Base-by-base conservation (phyloP, 2,888 invertebrate species). In the Troides oblongomaculatus region DNA sequence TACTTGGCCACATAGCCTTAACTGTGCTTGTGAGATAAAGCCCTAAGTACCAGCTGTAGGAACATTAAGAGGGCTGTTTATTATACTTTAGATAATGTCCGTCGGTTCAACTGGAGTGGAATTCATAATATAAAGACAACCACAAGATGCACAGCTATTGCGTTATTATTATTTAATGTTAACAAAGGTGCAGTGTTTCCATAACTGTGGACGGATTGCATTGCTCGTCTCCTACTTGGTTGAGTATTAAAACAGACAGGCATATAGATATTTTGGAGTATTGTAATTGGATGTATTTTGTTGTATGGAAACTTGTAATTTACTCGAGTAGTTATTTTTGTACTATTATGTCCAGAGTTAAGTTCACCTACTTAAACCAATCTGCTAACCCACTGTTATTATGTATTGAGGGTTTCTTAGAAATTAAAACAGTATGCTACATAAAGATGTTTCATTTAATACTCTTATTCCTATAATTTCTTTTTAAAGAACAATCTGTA, bases 351-450 rank as follows among this genome's bases (percentile, higher is more conserved):
- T 88, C 30, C 84, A 80, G 81, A 83, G 83, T 89, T 91, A 88
- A 87, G 90, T 91, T 91, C 64, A 70, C 66, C 63, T 85, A 90
- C 87, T 86, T 87, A 88, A 89, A 88, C 89, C 88, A 88, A 84
- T 85, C 87, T 85, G 90, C 91, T 91, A 84, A 88, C 90, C 91
- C 90, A 88, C 85, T 89, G 86, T 90, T 88, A 85, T 88, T 89
- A 89, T 90, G 90, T 91, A 92, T 88, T 86, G 88, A 89, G 90
- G 92, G 92, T 90, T 88, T 90, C 82, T 90, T 92, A 92, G 92
- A 92, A 91, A 92, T 92, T 92, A 92, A 92, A 92, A 92, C 90
- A 91, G 90, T 92, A 92, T 92, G 92, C 92, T 92, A 90, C 89
- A 87, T 68, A 81, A 75, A 73, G 81, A 79, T 88, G 89, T 92